phyloP scores from a whole-genome alignment of 2,888 invertebrate genomes.

The Hemistola chrysoprasaria region DNA sequence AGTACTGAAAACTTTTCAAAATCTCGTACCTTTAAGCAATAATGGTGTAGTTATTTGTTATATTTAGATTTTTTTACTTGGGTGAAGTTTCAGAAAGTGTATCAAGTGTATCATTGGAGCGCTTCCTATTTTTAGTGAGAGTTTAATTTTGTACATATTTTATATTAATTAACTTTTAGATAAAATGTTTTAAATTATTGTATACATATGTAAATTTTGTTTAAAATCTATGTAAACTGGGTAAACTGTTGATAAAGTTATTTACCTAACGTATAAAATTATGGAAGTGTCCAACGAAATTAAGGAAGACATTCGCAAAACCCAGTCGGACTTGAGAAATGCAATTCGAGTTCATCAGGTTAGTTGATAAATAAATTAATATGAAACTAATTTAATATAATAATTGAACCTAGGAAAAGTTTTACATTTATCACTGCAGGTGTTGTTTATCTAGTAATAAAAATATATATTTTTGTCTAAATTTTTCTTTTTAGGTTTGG shows the following conservation, averaged over 20 bases:
- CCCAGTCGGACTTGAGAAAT: constrained; percentile 83
- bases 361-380: constrained; percentile 38
- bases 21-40: too few species aligned
- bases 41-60: not conserved
- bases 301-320: constrained; percentile 83
- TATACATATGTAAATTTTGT: too few species aligned
- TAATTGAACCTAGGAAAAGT: too few species aligned
- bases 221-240: too few species aligned
- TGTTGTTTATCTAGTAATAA: too few species aligned
- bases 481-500: constrained; percentile 69
- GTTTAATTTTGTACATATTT: too few species aligned
- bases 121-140: constrained; percentile 9
- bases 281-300: constrained; percentile 85
- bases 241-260: not conserved
- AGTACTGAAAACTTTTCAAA: too few species aligned
- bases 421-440: too few species aligned
- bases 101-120: not conserved
- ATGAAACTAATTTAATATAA: too few species aligned
- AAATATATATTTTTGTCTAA: too few species aligned
- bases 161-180: too few species aligned
- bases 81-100: constrained; percentile 16
- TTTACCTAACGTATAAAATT: constrained; percentile 1
- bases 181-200: too few species aligned
- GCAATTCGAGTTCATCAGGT: constrained; percentile 85
- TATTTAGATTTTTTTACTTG: not conserved